Percentiles rank a stretch among this genome's conserved stretches.
Conservation (phyloP, 1,140 invertebrate genomes). For the Aphidius ervi region DNA sequence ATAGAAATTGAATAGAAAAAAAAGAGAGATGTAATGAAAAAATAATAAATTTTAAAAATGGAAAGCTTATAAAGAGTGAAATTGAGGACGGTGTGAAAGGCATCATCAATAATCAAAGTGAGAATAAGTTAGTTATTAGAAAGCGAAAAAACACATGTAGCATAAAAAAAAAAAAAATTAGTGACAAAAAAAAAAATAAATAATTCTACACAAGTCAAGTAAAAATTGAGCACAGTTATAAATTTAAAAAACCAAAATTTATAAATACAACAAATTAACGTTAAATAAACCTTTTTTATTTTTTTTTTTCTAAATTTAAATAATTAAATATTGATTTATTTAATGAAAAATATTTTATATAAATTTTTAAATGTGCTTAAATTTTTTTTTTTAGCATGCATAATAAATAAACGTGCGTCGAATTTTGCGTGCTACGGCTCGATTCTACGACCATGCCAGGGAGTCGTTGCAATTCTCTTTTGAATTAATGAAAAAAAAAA, state of each 20-base stretch:
- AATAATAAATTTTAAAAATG: slow-evolving; percentile 2
- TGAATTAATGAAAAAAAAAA: slow-evolving; percentile 9
- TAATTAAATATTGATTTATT: no score
- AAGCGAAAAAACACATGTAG: slow-evolving; percentile 13
- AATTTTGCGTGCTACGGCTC: slow-evolving; percentile 49
- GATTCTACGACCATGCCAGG: slow-evolving; percentile 41
- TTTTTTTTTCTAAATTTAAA: no score
- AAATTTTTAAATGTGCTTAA: no score
- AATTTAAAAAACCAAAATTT: no score
- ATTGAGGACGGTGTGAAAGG: slow-evolving; percentile 19
- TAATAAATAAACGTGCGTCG: slow-evolving; percentile 8
- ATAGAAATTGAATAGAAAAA: neutral
- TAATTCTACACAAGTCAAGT: neutral
- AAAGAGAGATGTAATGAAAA: neutral
- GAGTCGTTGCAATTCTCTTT: slow-evolving; percentile 5
- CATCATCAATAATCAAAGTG: slow-evolving; percentile 2
- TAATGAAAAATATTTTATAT: no score
- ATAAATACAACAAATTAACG: no score
- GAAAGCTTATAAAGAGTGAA: slow-evolving; percentile 2
- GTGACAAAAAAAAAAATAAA: slow-evolving; percentile 12
- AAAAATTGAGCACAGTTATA: no score
- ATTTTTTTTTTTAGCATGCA: no score
- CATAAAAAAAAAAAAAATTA: neutral
- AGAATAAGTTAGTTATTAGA: slow-evolving; percentile 17
- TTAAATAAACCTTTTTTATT: no score